A percentile compares a stretch with the other conserved stretches of the same genome.
phyloP scores from a whole-genome alignment of 1,140 invertebrate species.

The Sesamia nonagrioides region DNA sequence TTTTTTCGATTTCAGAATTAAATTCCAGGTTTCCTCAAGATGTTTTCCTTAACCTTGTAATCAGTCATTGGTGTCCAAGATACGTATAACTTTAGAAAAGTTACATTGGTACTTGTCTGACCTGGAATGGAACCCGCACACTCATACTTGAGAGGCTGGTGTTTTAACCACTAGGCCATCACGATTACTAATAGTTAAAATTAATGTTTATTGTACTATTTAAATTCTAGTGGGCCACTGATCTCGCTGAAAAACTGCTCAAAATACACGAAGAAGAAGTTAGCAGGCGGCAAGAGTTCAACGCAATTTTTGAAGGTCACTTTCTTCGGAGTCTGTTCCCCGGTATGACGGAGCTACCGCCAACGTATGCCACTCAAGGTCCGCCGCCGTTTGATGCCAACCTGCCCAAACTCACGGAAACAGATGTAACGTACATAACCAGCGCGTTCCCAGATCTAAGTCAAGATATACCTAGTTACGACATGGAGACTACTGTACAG shows the following conservation, averaged over 20 bases:
- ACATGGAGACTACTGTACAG: constrained; percentile 91
- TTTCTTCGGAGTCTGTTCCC: constrained; percentile 95
- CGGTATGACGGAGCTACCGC: constrained; percentile 95
- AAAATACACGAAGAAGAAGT: constrained; percentile 94
- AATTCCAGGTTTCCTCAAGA: too few species aligned
- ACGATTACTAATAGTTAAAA: too few species aligned
- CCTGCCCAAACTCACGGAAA: constrained; percentile 90
- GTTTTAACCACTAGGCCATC: too few species aligned
- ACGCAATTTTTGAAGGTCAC: constrained; percentile 93
- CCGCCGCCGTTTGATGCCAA: constrained; percentile 92
- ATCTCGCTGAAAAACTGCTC: constrained; percentile 92
- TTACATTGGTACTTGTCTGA: too few species aligned
- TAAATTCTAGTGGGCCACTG: constrained; percentile 90
- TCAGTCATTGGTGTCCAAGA: too few species aligned
- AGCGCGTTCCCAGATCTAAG: constrained; percentile 74
- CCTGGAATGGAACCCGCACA: too few species aligned
- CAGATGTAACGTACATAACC: constrained; percentile 75
- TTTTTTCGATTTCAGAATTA: too few species aligned
- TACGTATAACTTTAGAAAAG: too few species aligned
- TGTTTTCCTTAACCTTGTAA: too few species aligned
- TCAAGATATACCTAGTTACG: constrained; percentile 87
- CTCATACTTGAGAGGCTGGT: too few species aligned
- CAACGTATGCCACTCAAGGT: constrained; percentile 93
- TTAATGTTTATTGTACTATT: background rate
- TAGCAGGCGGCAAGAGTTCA: constrained; percentile 91